These are phyloP conservation scores for Neodiprion fabricii DNA, from an alignment of 1,140 invertebrate genomes.

Conservation along the genomic window DNA sequence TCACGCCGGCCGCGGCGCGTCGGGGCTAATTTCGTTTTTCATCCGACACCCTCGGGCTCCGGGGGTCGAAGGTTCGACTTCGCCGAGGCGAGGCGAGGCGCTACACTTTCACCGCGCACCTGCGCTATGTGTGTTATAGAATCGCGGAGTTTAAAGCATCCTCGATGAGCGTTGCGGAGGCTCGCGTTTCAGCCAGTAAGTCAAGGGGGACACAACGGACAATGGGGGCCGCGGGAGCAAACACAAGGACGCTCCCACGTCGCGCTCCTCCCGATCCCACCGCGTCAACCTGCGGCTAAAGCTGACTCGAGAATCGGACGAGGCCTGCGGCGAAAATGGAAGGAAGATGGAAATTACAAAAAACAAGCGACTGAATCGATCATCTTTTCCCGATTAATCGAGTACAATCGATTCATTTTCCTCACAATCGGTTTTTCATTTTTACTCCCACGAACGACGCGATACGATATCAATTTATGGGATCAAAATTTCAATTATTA, in stretches of 20 bases:
- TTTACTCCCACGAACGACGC: too few relatives aligned
- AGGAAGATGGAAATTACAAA: neutral
- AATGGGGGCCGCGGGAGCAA: slow-evolving; percentile 55
- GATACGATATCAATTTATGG: too few relatives aligned
- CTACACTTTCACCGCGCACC: slow-evolving; percentile 42
- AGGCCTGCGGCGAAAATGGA: neutral
- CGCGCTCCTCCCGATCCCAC: slow-evolving; percentile 26
- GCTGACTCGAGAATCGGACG: neutral
- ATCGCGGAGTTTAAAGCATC: slow-evolving; percentile 8
- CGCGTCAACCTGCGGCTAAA: neutral
- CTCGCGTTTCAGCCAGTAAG: slow-evolving; percentile 26
- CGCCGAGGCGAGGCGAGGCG: slow-evolving; percentile 34
- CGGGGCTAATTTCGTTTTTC: neutral
- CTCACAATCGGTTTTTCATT: too few relatives aligned
- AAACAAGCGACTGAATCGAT: too few relatives aligned
- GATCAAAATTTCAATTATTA: too few relatives aligned
- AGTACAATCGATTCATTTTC: too few relatives aligned
- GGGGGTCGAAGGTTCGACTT: slow-evolving; percentile 20
- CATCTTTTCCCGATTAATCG: too few relatives aligned
- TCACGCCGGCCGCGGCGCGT: too few relatives aligned
- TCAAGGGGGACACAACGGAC: slow-evolving; percentile 34
- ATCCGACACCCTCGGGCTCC: slow-evolving; percentile 38
- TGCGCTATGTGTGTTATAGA: neutral
- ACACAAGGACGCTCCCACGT: slow-evolving; percentile 59
- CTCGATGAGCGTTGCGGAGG: slow-evolving; percentile 17